Evolutionary conservation across 2,797 vertebrate species (phyloP), one percentile per base, ranked within the genome.

Genomic region (Mormyrops boulengeri): DNA sequence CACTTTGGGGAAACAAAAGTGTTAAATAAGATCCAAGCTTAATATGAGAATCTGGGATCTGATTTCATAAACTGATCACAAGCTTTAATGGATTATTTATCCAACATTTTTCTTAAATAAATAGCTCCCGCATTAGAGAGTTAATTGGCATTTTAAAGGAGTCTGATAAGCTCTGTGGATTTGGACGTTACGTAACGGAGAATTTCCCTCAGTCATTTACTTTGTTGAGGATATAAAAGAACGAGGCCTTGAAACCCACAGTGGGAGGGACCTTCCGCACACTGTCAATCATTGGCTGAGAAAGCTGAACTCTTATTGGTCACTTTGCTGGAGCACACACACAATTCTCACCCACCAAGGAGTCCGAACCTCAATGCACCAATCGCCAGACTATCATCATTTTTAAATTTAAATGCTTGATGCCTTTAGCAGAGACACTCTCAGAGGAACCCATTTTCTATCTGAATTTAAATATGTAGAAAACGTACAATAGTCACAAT

Each of bases 121-220:
- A 69, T 44, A 55, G 22, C 34, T 87, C 66, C 60, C 19, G 73
- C 60, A 87, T 77, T 89, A 66, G 12, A 69, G 19, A 80, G 49
- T 55, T 77, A 89, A 89, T 87, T 84, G 89, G 57, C 85, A 53
- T 87, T 87, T 53, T 89, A 89, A 87, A 77, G 14, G 19, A 49
- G 22, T 50, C 50, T 34, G 86, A 88, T 89, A 47, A 89, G 66
- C 62, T 88, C 44, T 69, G 9, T 0, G 26, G 53, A 85, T 85
- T 30, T 73, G 66, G 30, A 19, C 1, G 53, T 17, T 14, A 87
- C 30, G 47, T 44, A 55, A 6, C 26, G 26, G 14, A 50, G 44
- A 44, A 49, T 44, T 80, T 44, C 73, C 73, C 38, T 44, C 73
- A 19, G 41, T 22, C 50, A 17, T 55, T 86, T 53, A 86, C 47